Base-by-base conservation (phyloP, 1,140 invertebrate species). In the Yoshiicerus persimilis region DNA sequence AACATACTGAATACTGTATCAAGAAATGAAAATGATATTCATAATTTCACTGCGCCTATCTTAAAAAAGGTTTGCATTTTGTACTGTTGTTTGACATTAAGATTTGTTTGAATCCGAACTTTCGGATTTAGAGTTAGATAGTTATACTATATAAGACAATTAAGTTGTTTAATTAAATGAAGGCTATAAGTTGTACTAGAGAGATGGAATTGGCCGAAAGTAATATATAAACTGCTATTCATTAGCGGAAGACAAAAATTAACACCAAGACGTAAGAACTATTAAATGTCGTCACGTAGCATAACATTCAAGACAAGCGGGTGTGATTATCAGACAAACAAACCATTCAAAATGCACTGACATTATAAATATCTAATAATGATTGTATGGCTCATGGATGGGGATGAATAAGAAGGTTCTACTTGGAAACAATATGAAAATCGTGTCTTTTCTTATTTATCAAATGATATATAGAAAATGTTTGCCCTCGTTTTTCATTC, bases 241-340 rank as follows among this genome's bases (percentile, higher is more conserved):
- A 70, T 30, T 70, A 27, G 25, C 25, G 13, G 27, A 30, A 20
- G 1, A 27, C 25, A 13, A 25, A 32, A 16, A 66, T 16, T 11
- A 30, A 13, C 16, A 23, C 47, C 47, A 20, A 16, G 13, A n/a
- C n/a, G n/a, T n/a, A n/a, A 56, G 16, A 56, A 56, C 47, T 56
- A n/a, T 56, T 30, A 27, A 70, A n/a, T n/a, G 23, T 70, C 27
- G 25, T 70, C 6, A 27, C 25, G 62, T 64, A 41, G 39, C 39
- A 41, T 41, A n/a, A n/a, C n/a, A 41, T 41, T 41, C n/a, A 56
- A 56, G 47, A 56, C 47, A 56, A 56, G 47, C 47, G 47, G 47
- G 64, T 27, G 64, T 70, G 64, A 70, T 70, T n/a, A 70, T 23
- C 36, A 86, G 70, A 64, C 86, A 87, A 87, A 77, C 86, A 87